phyloP scores from a whole-genome alignment of 2,888 invertebrate genomes.

The Patella pellucida region DNA sequence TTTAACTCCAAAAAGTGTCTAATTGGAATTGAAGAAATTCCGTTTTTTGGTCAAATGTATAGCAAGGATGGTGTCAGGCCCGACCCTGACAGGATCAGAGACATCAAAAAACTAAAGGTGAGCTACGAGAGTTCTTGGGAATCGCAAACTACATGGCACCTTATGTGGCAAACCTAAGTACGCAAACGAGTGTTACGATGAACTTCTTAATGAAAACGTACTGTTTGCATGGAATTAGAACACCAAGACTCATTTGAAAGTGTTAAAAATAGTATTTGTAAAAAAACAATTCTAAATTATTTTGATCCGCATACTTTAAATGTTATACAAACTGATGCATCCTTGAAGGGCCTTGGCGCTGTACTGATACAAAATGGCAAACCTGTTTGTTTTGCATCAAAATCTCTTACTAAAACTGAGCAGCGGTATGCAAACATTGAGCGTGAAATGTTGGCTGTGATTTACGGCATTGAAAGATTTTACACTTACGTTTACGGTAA shows the following conservation, averaged over 20 bases:
- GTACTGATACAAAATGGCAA: neutral
- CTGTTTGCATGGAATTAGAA: neutral
- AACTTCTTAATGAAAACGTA: neutral
- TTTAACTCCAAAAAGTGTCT: neutral
- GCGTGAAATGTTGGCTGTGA: too few species aligned
- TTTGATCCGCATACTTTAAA: neutral
- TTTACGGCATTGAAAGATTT: conserved; percentile 7
- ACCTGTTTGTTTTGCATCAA: neutral
- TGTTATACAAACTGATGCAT: conserved; percentile 4
- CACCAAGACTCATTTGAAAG: neutral
- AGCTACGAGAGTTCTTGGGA: too few species aligned
- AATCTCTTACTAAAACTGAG: conserved; percentile 11
- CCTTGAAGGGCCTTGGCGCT: neutral
- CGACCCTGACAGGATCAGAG: too few species aligned
- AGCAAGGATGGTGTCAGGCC: too few species aligned
- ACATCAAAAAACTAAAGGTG: too few species aligned
- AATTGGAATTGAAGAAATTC: conserved; percentile 10
- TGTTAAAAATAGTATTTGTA: neutral
- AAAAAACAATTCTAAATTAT: neutral
- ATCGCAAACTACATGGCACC: too few species aligned
- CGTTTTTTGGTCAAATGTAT: neutral
- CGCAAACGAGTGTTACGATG: too few species aligned
- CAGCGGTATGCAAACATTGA: conserved; percentile 3
- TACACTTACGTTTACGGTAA: neutral
- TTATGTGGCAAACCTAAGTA: too few species aligned